phyloP scores from a whole-genome alignment of 2,797 vertebrate genomes.

The Euthynnus affinis region DNA sequence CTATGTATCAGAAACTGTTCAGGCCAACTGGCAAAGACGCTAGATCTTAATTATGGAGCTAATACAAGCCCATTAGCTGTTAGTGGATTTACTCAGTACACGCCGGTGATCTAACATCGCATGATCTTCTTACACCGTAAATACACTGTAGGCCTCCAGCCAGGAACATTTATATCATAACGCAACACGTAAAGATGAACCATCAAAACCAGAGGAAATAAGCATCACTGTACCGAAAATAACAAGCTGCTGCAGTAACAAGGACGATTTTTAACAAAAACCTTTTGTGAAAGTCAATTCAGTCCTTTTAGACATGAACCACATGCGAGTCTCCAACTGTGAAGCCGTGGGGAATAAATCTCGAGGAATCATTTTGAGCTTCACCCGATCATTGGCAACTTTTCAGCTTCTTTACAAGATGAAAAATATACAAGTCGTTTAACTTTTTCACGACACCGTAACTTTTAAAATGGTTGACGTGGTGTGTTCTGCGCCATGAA shows the following conservation, averaged over 20 bases:
- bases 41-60: no score
- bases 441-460: not conserved
- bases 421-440: not conserved
- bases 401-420: constrained; percentile 19
- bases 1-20: no score
- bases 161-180: not conserved
- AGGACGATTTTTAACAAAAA: not conserved
- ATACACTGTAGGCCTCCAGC: constrained; percentile 43
- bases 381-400: constrained; percentile 10
- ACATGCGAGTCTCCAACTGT: not conserved
- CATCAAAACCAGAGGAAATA: not conserved
- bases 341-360: constrained; percentile 27
- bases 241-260: not conserved
- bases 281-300: not conserved
- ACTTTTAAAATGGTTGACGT: not conserved
- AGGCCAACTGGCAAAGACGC: no score
- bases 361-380: constrained; percentile 41
- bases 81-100: not conserved
- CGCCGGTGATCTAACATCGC: not conserved
- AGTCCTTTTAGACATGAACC: not conserved
- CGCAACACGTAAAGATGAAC: not conserved
- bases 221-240: not conserved
- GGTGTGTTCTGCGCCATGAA: not conserved
- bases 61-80: not conserved
- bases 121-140: not conserved